Evolutionary conservation across 2,113 vertebrate species (phyloP), one percentile per base, ranked within the genome.

Genomic region (Phocoena phocoena): DNA sequence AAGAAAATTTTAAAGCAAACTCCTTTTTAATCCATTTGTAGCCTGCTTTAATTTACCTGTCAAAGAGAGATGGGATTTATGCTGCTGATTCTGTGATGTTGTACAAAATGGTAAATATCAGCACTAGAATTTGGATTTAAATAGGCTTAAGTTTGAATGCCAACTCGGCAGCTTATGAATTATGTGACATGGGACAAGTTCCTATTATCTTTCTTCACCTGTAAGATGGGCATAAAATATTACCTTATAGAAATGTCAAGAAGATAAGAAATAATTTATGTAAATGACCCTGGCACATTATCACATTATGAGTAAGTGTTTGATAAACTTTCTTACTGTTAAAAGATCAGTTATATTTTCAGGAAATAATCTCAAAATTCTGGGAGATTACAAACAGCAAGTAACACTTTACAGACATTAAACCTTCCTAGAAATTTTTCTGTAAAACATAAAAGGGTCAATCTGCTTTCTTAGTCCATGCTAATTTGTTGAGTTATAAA

Each of bases 311-410:
- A 95, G 31, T 76, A 60, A 77, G 25, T 70, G 13, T 15, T 86
- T 53, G 70, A 2, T 36, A 83, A 80, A 47, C 38, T 58, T 87
- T 17, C 53, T 96, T 77, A 68, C 7, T 84, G 23, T 65, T 50
- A 79, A 86, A 82, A 89, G 26, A 50, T 33, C 4, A 79, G 47
- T 73, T 47, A 80, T 90, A 26, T 88, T 91, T 47, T 70, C 33
- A 80, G 47, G 70, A 95, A 94, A 87, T 83, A 88, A 83, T 68
- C 20, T 80, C 47, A 90, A 90, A 23, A 74, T 62, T 73, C 12
- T 50, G 11, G 18, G 33, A 95, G 8, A 31, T 62, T 83, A 55
- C 63, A 1, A 80, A 62, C 18, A 80, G 20, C 44, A 44, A 82
- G 55, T 55, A 36, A 87, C 2, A 10, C n/a, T 77, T 88, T 55